These are phyloP conservation scores for Sebastes diaconus DNA, from an alignment of 2,797 vertebrate species.

Conservation along the genomic window DNA sequence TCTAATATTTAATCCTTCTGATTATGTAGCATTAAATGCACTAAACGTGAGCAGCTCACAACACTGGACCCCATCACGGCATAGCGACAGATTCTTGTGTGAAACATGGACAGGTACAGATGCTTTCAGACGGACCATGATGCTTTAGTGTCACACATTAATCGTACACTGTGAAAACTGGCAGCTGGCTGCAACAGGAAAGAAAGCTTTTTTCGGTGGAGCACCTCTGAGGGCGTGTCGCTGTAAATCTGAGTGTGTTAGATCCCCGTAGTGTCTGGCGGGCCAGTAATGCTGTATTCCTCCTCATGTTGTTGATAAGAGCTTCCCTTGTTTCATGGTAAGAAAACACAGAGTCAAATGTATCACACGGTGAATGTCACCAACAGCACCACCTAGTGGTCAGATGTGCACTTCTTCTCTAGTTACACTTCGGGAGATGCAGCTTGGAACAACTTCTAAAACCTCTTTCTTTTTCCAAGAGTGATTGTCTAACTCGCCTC, in stretches of 20 bases:
- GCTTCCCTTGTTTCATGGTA: slow-evolving; percentile 1
- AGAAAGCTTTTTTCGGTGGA: slow-evolving; percentile 16
- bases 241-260: neutral
- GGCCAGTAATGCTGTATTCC: neutral
- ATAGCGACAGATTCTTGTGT: slow-evolving; percentile 11
- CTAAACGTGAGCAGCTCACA: neutral
- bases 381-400: slow-evolving; percentile 28
- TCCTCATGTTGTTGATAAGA: neutral
- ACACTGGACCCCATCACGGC: neutral
- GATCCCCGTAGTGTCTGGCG: neutral
- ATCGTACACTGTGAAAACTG: slow-evolving; percentile 67
- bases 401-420: slow-evolving; percentile 11
- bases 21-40: slow-evolving; percentile 65
- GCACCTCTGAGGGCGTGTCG: slow-evolving; percentile 1
- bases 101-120: slow-evolving; percentile 3
- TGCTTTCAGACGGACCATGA: slow-evolving; percentile 5
- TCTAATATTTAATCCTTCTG: neutral
- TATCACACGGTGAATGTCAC: slow-evolving; percentile 14
- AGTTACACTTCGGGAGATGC: neutral
- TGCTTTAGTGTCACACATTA: slow-evolving; percentile 31
- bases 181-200: slow-evolving; percentile 49
- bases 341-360: neutral
- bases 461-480: slow-evolving; percentile 10
- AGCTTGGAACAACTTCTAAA: slow-evolving; percentile 37
- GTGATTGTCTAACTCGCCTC: slow-evolving; percentile 9